Percentiles rank a stretch among this genome's conserved stretches.
phyloP scores from a whole-genome alignment of 2,888 invertebrate species.

The Caenorhabditis sp. region DNA sequence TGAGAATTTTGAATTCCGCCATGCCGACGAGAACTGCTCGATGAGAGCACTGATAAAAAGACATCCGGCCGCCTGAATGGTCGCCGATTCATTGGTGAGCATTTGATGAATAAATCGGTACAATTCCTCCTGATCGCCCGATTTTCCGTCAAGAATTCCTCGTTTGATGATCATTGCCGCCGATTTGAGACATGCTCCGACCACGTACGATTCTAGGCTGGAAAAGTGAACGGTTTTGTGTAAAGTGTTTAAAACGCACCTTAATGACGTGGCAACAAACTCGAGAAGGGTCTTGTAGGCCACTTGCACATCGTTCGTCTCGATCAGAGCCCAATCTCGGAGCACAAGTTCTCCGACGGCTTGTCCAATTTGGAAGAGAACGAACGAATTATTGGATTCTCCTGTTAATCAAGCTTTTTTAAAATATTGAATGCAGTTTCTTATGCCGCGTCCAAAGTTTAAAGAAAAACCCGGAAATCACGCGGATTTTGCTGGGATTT shows the following conservation, averaged over 20 bases:
- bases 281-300: conserved; percentile 82
- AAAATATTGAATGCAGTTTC: too few species aligned
- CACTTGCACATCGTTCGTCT: conserved; percentile 85
- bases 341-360: conserved; percentile 88
- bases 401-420: conserved; percentile 53
- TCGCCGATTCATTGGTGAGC: conserved; percentile 84
- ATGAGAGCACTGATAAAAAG: conserved; percentile 88
- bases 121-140: conserved; percentile 83
- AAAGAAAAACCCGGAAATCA: too few species aligned
- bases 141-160: conserved; percentile 84
- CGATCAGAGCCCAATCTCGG: conserved; percentile 87
- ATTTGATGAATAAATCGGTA: conserved; percentile 84
- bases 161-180: conserved; percentile 92
- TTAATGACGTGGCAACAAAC: conserved; percentile 51
- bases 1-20: conserved; percentile 89
- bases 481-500: too few species aligned
- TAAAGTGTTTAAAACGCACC: not conserved
- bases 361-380: conserved; percentile 90
- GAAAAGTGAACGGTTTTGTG: conserved; percentile 7
- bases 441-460: too few species aligned
- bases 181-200: conserved; percentile 82
- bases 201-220: conserved; percentile 79
- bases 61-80: conserved; percentile 88
- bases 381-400: conserved; percentile 83
- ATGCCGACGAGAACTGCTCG: conserved; percentile 90